Conservation (phyloP, 2,113 vertebrate genomes). For the Perca schrenkii region DNA sequence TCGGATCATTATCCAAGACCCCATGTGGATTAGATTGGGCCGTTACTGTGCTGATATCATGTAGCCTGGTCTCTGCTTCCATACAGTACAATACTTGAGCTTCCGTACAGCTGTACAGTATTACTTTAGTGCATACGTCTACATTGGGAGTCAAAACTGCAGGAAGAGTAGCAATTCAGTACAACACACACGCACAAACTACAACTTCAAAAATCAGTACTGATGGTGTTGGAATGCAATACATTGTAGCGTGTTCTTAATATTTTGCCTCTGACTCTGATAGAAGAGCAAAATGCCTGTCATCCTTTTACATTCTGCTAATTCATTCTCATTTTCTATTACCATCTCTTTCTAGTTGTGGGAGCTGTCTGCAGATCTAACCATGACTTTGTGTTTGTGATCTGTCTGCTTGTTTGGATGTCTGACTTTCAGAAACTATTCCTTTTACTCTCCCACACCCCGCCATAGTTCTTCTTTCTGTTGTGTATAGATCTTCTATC, state of each 20-base stretch:
- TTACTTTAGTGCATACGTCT: background rate
- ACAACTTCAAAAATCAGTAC: background rate
- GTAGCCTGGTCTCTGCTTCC: background rate
- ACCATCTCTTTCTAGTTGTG: slow-evolving; percentile 25
- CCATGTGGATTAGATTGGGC: background rate
- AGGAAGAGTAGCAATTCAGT: background rate
- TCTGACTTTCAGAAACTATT: slow-evolving; percentile 69
- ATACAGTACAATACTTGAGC: background rate
- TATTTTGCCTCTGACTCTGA: slow-evolving; percentile 13
- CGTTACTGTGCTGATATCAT: background rate
- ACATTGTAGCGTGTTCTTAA: background rate
- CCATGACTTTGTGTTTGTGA: slow-evolving; percentile 51
- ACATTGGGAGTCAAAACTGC: background rate
- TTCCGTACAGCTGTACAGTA: background rate
- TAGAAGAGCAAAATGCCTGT: slow-evolving; percentile 27
- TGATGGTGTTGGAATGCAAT: too few species aligned
- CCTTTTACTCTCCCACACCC: slow-evolving; percentile 53
- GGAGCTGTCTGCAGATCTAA: slow-evolving; percentile 60
- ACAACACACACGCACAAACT: background rate
- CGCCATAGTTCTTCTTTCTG: slow-evolving; percentile 20
- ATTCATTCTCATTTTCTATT: slow-evolving; percentile 36
- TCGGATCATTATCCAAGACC: background rate
- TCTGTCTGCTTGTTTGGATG: slow-evolving; percentile 57
- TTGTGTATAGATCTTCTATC: slow-evolving; percentile 55
- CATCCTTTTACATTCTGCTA: slow-evolving; percentile 32